Percentiles rank a stretch among this genome's conserved stretches.
Evolutionary conservation across 2,113 vertebrate species (phyloP).

Genomic region (Murina feae): DNA sequence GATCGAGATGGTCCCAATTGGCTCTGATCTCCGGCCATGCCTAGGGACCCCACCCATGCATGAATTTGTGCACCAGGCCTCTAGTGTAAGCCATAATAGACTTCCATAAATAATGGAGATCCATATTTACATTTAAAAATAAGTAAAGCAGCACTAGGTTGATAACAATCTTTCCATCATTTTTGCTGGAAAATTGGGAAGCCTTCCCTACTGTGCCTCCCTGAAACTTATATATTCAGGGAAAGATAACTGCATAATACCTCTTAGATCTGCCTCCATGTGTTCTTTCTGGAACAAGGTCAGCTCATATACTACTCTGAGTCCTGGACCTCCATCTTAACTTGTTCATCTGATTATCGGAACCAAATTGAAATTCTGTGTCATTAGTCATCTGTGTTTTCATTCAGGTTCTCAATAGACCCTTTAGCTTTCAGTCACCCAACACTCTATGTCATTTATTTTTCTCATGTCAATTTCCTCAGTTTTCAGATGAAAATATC

Average conservation of each 20-base stretch:
- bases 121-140: constrained; percentile 51
- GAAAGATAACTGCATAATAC: neutral
- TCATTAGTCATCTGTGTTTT: neutral
- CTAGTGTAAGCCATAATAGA: neutral
- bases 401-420: neutral
- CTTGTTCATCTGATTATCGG: neutral
- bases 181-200: neutral
- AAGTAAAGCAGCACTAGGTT: constrained; percentile 23
- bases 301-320: neutral
- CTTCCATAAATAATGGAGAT: constrained; percentile 43
- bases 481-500: constrained; percentile 41
- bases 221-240: neutral
- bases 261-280: neutral
- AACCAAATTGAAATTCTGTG: neutral
- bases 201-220: neutral
- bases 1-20: too few species aligned
- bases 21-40: too few species aligned
- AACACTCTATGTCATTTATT: constrained; percentile 32
- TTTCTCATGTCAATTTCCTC: constrained; percentile 46
- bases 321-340: neutral
- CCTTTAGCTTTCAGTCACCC: neutral
- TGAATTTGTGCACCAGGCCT: too few species aligned
- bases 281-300: constrained; percentile 11
- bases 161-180: constrained; percentile 25
- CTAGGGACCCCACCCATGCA: too few species aligned